Evolutionary conservation across 2,888 invertebrate genomes (phyloP), one percentile per base, ranked within the genome.

Genomic region (Uloborus plumipes): DNA sequence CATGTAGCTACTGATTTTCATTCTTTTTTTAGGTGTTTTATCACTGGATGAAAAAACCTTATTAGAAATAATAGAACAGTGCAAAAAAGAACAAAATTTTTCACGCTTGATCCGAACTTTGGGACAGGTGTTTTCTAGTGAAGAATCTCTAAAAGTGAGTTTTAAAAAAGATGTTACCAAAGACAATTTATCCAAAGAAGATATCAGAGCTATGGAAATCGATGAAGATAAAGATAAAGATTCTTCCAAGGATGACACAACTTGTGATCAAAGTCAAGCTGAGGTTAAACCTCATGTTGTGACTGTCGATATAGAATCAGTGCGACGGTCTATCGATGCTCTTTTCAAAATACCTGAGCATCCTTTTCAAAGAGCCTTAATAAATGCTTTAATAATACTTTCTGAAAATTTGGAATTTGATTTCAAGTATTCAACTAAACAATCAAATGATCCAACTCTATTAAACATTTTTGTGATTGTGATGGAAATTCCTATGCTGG

Each of bases 191-290:
- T 93, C 92, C 87, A 94, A 94, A 88, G 94, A 94, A 89, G 93
- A 93, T 85, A 91, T 93, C n/a, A 90, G 93, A 72, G 91, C 92
- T 11, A 89, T 94, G 79, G 94, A 94, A 88, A 93, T 92, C 71
- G 96, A 96, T 88, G 92, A 93, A 85, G 96, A 97, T 87, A 96
- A 96, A 89, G 96, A 96, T 88, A 93, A 94, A 87, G 96, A 96
- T 87, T 93, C 94, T 87, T 74, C 80, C 11, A 70, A 73, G 74
- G 80, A 80, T 58, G 58, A 49, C 4, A 20, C 64, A 11, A 73
- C 73, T n/a, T 69, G 84, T 61, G 76, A 75, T 47, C 22, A 58
- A n/a, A 47, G n/a, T 20, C 15, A 18, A 20, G 49, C 20, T 4
- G 62, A 66, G 26, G 13, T 61, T 31, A 86, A 85, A 50, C 75